Base-by-base conservation (phyloP, 2,113 vertebrate species). In the Genyomyrus donnyi region DNA sequence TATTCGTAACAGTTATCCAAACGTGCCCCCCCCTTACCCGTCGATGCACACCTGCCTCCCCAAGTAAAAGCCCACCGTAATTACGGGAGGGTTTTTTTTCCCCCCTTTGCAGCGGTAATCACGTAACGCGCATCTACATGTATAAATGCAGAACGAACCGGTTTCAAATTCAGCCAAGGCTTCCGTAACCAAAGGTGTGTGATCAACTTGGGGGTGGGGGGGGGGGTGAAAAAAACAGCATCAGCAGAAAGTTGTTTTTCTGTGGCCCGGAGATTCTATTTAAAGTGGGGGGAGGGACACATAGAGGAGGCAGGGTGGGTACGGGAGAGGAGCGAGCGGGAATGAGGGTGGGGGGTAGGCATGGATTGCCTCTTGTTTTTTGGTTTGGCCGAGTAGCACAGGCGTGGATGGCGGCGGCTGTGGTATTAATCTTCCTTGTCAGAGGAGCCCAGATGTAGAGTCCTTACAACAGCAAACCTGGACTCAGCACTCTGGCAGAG, bases 361-460 rank as follows among this genome's bases (percentile, higher is more conserved):
- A 88, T 27, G 87, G 35, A 88, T 56, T 62, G 87, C 87, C 87
- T 88, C 87, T 88, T 88, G 87, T 88, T 88, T 88, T 90, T 89
- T 94, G 93, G 92, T 0, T 87, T 91, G 42, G 87, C 39, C 87
- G 50, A 62, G 87, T 5, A 58, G 87, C 52, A 39, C 31, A 88
- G 50, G 87, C 83, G 70, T 85, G 49, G 31, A 62, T 90, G 88
- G 95, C 93, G 91, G 91, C 92, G 91, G 89, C 91, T 93, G 95
- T 96, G 97, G 96, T 97, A 99, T 98, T 99, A 98, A 99, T 99
- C 98, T 98, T 98, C 95, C 97, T 96, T 98, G 98, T 98, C 98
- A 99, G 96, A 96, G 95, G 94, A 95, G 97, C 96, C 96, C 98
- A 99, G 97, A 99, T 99, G 98, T 96, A 97, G 96, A 97, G 96